These are phyloP conservation scores for Pampus argenteus DNA, from an alignment of 2,797 vertebrate species.

Conservation along the genomic window DNA sequence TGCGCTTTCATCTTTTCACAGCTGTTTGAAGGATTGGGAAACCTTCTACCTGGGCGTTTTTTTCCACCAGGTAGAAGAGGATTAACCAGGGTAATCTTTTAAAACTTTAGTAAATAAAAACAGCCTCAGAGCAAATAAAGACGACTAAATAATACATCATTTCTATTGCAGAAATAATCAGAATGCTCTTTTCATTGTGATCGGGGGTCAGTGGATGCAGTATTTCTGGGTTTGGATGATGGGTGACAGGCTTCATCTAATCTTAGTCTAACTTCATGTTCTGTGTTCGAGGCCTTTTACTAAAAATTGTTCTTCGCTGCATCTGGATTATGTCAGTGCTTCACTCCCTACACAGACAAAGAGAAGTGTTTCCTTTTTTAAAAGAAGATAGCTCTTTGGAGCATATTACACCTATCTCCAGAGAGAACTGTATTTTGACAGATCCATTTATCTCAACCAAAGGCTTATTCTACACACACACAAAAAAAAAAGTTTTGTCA, in stretches of 20 bases:
- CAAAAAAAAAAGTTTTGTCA: constrained; percentile 2
- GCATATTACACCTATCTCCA: constrained; percentile 15
- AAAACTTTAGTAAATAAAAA: neutral
- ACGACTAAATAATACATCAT: neutral
- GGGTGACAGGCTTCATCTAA: constrained; percentile 8
- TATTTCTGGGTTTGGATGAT: constrained; percentile 1
- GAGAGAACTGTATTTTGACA: constrained; percentile 23
- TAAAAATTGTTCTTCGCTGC: constrained; percentile 25
- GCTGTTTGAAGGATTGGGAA: constrained; percentile 62
- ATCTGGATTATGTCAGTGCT: constrained; percentile 72
- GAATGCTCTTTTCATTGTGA: neutral
- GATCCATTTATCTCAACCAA: constrained; percentile 25
- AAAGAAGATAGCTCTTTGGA: constrained; percentile 49
- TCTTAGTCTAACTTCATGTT: constrained; percentile 10
- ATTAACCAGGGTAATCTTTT: constrained; percentile 13
- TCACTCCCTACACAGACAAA: constrained; percentile 42
- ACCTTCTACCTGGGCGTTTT: constrained; percentile 26
- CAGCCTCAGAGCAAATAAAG: neutral
- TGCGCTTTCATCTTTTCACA: constrained; percentile 70
- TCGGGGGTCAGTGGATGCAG: neutral
- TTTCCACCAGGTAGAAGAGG: neutral
- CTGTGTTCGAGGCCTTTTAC: constrained; percentile 16
- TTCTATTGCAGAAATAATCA: neutral
- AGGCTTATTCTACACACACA: neutral
- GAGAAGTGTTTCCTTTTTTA: constrained; percentile 55